Evolutionary conservation across 1,140 invertebrate genomes (phyloP), one percentile per base, ranked within the genome.

Genomic region (Aethina tumida): DNA sequence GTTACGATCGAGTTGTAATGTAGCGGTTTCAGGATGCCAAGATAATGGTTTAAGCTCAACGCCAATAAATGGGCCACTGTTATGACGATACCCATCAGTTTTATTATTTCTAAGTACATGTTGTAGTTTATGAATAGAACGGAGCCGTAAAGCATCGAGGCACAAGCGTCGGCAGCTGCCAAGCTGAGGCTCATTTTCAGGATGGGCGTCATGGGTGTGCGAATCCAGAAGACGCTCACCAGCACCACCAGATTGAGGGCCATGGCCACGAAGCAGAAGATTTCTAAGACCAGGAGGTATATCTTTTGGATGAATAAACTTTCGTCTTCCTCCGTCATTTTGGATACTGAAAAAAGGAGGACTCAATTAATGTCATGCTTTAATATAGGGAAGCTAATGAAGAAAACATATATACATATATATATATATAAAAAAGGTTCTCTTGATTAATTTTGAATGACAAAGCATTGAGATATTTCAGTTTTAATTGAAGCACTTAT

Each of bases 31-130:
- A 73, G 50, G 22, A 61, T 59, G 15, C 77, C 77, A 12, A 78
- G 59, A 56, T 77, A 80, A 49, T 84, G 81, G 54, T 81, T 80
- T 10, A 78, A 54, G 4, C 79, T 76, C 18, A 84, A 63, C 2
- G 71, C 71, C 8, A 79, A 49, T 4, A 84, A 63, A 55, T 83
- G 80, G 5, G 70, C 56, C 2, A 80, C 69, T 0, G 77, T 74
- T 6, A 77, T 73, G 7, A 77, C 63, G 20, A 76, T 59, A 2
- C 65, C 67, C 4, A 68, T 68, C 24, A 75, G 47, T 38, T 74
- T 53, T 17, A 73, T 58, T 4, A 66, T 68, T 52, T 75, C 73
- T 2, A 74, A 36, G 16, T 38, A 33, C 12, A 43, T 38, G 14
- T n/a, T n/a, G n/a, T n/a, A n/a, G 14, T 77, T 74, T 26, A 76